Evolutionary conservation across 2,113 vertebrate species (phyloP).

Genomic region (Ochotona curzoniae): DNA sequence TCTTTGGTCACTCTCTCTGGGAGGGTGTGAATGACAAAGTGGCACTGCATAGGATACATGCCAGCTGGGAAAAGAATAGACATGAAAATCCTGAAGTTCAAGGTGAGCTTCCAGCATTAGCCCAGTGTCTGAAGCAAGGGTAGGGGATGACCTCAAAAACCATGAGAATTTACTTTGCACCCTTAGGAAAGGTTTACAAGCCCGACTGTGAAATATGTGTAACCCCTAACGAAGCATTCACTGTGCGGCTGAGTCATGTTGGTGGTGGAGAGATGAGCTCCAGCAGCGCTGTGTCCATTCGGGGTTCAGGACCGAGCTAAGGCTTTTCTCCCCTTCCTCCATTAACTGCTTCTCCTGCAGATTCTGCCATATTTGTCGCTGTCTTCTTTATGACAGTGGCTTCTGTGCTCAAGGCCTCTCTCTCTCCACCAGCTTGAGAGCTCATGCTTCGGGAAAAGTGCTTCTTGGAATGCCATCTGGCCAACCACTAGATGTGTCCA

Average conservation of each 20-base stretch:
- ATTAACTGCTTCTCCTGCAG: background rate
- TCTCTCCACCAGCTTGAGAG: constrained; percentile 43
- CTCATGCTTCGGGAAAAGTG: constrained; percentile 54
- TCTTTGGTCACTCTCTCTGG: background rate
- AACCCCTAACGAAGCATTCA: background rate
- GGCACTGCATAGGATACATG: background rate
- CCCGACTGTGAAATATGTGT: background rate
- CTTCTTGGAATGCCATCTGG: constrained; percentile 74
- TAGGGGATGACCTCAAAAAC: background rate
- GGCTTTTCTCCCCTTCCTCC: constrained; percentile 56
- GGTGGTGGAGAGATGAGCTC: background rate
- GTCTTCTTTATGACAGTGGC: background rate
- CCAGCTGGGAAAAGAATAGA: background rate
- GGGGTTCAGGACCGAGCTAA: background rate
- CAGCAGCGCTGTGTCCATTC: background rate
- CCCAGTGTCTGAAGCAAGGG: background rate
- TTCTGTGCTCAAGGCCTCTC: background rate
- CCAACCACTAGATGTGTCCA: constrained; percentile 70
- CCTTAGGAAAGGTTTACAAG: background rate
- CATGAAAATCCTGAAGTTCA: background rate
- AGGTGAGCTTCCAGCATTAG: background rate
- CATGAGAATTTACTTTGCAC: constrained; percentile 6
- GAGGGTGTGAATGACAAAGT: background rate
- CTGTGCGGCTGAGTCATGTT: background rate
- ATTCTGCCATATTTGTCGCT: background rate